phyloP scores from a whole-genome alignment of 1,140 invertebrate species.

The Diorhabda carinulata region DNA sequence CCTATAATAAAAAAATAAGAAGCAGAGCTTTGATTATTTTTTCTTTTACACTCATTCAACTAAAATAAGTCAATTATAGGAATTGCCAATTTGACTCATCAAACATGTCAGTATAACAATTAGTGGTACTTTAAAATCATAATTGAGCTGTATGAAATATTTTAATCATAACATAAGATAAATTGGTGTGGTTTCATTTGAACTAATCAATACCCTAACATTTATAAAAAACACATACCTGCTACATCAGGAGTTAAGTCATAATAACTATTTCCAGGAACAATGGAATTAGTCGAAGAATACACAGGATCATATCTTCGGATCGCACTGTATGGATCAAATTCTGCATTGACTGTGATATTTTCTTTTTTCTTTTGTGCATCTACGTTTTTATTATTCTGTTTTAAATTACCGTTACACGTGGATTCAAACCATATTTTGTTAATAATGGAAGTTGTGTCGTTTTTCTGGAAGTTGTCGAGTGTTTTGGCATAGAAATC shows the following conservation, averaged over 20 bases:
- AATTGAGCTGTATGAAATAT: too few relatives aligned
- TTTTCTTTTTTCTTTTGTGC: conserved; percentile 26
- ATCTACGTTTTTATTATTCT: conserved; percentile 31
- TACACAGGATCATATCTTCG: conserved; percentile 33
- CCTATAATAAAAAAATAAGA: too few relatives aligned
- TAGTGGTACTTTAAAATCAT: too few relatives aligned
- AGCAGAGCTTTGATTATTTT: too few relatives aligned
- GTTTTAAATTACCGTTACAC: conserved; percentile 28
- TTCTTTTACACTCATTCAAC: too few relatives aligned
- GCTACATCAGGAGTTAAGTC: neutral
- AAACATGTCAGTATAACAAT: too few relatives aligned
- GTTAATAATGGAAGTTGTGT: conserved; percentile 48
- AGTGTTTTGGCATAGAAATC: conserved; percentile 27
- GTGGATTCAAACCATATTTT: conserved; percentile 49
- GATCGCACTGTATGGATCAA: conserved; percentile 37
- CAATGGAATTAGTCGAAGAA: conserved; percentile 20
- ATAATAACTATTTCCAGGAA: neutral
- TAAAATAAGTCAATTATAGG: too few relatives aligned
- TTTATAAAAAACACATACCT: neutral
- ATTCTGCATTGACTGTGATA: conserved; percentile 33
- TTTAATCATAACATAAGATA: too few relatives aligned
- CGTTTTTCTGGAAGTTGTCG: conserved; percentile 23
- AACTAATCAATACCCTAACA: too few relatives aligned
- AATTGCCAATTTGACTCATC: too few relatives aligned
- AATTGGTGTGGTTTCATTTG: too few relatives aligned